Base-by-base conservation (phyloP, 2,797 vertebrate species). In the Eurystomus glaucurus region DNA sequence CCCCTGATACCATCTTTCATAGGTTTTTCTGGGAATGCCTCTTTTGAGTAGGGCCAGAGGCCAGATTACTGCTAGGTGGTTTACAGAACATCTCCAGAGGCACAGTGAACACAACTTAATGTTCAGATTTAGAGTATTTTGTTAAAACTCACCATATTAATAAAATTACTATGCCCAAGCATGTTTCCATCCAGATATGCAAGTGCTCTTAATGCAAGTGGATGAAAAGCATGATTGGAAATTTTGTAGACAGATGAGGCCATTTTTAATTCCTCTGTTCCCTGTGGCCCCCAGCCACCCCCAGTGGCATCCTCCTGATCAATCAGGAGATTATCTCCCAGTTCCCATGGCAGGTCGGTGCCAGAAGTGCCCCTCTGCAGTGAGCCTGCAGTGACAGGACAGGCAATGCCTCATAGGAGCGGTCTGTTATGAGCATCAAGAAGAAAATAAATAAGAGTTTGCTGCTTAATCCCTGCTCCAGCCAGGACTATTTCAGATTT, bases 1-100 rank as follows among this genome's bases (percentile, higher is more conserved):
- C 89, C 82, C 70, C 58, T 75, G 70, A 77, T 94, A 93, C 35
- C 66, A 92, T 94, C 86, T 95, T 93, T 90, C 88, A 96, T 57
- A 76, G 89, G 82, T 93, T 97, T 96, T 97, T 87, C 88, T 90
- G 66, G 84, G 89, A 85, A 75, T 96, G 95, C 94, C 90, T 83
- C 78, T 71, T 54, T 62, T 85, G 35, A 84, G 65, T 46, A 64
- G 26, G 58, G 50, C 76, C 78, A 84, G 85, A 81, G 43, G 62
- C 54, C 58, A 62, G 29, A 41, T 69, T 74, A 55, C 65, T 75
- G 43, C 33, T 54, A 23, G 33, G 29, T 80, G 26, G 1, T 82
- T 95, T 92, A 54, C 62, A 89, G 86, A 83, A 91, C 1, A 4
- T 46, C 61, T 75, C 69, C 72, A 93, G 76, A 58, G n/a, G 12